Evolutionary conservation across 1,140 invertebrate species (phyloP), one percentile per base, ranked within the genome.

Genomic region (Littorina saxatilis): DNA sequence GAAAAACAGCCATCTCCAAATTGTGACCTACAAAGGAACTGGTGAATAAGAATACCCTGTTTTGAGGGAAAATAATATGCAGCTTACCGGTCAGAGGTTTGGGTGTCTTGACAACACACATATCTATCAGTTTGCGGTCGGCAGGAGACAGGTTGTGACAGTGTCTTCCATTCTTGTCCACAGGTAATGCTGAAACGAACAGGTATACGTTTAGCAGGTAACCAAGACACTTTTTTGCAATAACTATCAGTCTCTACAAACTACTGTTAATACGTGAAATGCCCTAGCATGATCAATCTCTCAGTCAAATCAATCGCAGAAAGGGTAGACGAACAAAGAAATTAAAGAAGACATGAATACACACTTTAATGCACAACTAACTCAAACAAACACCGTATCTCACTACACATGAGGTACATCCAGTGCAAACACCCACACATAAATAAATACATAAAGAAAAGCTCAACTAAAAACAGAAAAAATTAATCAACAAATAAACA

Each of bases 61-160:
- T 27, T 27, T 66, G 23, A 15, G 27, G 11, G 9, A 15, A 66
- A 32, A 7, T 66, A 11, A 15, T 32, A 11, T 27, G 9, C 61
- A 20, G 23, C 73, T 83, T 79, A 86, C 85, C 79, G 74, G 83
- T 86, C 7, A 80, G 78, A 43, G 81, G 81, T 47, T 80, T 73
- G 52, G 82, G 79, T 9, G 73, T 73, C 27, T 79, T 32, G 1
- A 86, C 76, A 35, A 79, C 52, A 70, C 85, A 86, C 47, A 84
- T 80, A 17, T 61, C 52, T 9, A 37, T 75, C 58, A 50, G 20
- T 35, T 55, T 74, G 37, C 47, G 27, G 5, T 29, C 23, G n/a
- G n/a, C 29, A 13, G 58, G 39, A 27, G 55, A 27, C 32, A 61
- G 23, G 23, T 58, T 13, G 27, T 78, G 76, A 43, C 76, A 78